These are phyloP conservation scores for Acanthopleura granulata DNA, from an alignment of 2,888 invertebrate species.

Conservation along the genomic window DNA sequence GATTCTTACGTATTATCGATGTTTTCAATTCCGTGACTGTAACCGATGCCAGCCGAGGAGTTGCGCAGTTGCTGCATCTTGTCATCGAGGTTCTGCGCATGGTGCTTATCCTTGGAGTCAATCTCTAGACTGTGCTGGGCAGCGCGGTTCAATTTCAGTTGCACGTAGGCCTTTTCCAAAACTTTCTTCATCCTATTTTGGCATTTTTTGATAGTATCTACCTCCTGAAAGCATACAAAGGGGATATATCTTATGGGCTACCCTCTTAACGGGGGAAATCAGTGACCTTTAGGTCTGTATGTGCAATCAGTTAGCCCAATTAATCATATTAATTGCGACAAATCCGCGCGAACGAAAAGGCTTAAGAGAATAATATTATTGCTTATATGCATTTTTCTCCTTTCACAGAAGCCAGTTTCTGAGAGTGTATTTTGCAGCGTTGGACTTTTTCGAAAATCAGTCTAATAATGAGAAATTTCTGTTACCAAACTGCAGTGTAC, in stretches of 20 bases:
- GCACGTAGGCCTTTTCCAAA: slow-evolving; percentile 75
- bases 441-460: too few relatives aligned
- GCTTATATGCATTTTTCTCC: too few relatives aligned
- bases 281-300: too few relatives aligned
- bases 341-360: too few relatives aligned
- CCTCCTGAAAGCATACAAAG: slow-evolving; percentile 73
- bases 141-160: slow-evolving; percentile 71
- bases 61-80: slow-evolving; percentile 67
- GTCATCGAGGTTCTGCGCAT: slow-evolving; percentile 74
- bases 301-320: too few relatives aligned
- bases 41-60: slow-evolving; percentile 63
- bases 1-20: slow-evolving; percentile 67
- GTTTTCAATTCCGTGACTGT: slow-evolving; percentile 66
- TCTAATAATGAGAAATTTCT: too few relatives aligned
- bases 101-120: slow-evolving; percentile 90
- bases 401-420: too few relatives aligned
- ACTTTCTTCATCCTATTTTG: slow-evolving; percentile 83
- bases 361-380: too few relatives aligned
- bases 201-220: slow-evolving; percentile 82
- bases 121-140: slow-evolving; percentile 84
- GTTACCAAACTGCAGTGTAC: too few relatives aligned
- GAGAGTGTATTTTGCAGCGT: too few relatives aligned
- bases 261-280: too few relatives aligned
- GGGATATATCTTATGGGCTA: neutral
- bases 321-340: too few relatives aligned